Evolutionary conservation across 2,113 vertebrate species (phyloP).

Genomic region (Rhipidura dahli): DNA sequence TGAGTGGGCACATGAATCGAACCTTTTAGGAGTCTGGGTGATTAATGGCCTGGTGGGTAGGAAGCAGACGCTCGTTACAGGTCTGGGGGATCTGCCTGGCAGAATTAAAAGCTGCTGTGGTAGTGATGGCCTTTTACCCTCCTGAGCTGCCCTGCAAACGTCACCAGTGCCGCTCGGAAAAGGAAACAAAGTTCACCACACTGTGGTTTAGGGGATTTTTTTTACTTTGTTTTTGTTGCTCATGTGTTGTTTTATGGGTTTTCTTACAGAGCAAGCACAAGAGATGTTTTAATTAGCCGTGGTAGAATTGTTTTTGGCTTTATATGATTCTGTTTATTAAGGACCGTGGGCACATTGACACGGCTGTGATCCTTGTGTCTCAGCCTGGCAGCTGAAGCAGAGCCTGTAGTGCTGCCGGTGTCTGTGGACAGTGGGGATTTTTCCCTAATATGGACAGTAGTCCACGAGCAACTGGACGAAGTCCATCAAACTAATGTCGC

Average conservation of each 20-base stretch:
- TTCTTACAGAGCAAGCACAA: neutral
- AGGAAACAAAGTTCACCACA: conserved; percentile 26
- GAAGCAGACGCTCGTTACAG: neutral
- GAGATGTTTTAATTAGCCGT: neutral
- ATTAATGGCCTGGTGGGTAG: conserved; percentile 51
- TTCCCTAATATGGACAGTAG: conserved; percentile 42
- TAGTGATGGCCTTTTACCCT: neutral
- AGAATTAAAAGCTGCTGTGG: conserved; percentile 20
- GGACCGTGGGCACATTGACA: neutral
- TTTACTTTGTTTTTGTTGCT: conserved; percentile 28
- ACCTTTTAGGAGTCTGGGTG: conserved; percentile 52
- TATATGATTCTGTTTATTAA: neutral
- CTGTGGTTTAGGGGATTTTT: conserved; percentile 36
- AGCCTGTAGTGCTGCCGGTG: neutral
- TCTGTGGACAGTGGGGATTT: neutral
- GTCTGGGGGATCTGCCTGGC: conserved; percentile 16
- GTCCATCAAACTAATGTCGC: neutral
- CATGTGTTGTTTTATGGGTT: neutral
- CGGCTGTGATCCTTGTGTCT: neutral
- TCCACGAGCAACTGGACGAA: conserved; percentile 8
- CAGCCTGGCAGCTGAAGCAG: neutral
- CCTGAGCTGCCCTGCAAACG: neutral
- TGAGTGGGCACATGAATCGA: conserved; percentile 53
- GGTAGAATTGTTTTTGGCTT: neutral
- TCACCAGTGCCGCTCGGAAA: neutral